A percentile compares a stretch with the other conserved stretches of the same genome.
Evolutionary conservation across 2,113 vertebrate genomes (phyloP).

Genomic region (Oenanthe melanoleuca): DNA sequence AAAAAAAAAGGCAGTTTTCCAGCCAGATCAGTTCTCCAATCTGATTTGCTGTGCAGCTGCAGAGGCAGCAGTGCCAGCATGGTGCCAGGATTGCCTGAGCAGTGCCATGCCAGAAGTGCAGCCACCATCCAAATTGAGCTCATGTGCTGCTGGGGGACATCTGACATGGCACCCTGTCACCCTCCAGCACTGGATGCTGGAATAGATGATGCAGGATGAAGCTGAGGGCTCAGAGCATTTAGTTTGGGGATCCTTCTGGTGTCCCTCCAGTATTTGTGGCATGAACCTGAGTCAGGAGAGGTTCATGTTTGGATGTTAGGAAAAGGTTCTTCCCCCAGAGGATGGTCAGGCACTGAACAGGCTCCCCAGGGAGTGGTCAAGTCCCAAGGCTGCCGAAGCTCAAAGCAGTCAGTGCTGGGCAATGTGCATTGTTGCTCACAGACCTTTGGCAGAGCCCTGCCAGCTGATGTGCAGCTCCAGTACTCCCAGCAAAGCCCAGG

Average conservation of each 20-base stretch:
- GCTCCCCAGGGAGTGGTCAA: background rate
- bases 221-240: background rate
- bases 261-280: background rate
- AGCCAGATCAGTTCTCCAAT: conserved; percentile 41
- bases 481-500: background rate
- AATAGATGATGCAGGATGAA: background rate
- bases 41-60: conserved; percentile 13
- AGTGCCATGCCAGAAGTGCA: background rate
- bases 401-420: background rate
- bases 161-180: background rate
- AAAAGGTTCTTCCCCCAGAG: background rate
- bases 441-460: background rate
- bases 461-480: background rate
- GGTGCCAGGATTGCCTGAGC: background rate
- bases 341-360: background rate
- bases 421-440: background rate
- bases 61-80: background rate
- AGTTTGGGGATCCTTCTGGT: background rate
- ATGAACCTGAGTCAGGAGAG: background rate
- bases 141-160: background rate
- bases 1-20: background rate
- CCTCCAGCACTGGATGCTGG: background rate
- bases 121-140: background rate
- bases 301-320: background rate
- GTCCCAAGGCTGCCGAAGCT: background rate